Evolutionary conservation across 2,113 vertebrate genomes (phyloP).

Genomic region (Podarcis raffonei): DNA sequence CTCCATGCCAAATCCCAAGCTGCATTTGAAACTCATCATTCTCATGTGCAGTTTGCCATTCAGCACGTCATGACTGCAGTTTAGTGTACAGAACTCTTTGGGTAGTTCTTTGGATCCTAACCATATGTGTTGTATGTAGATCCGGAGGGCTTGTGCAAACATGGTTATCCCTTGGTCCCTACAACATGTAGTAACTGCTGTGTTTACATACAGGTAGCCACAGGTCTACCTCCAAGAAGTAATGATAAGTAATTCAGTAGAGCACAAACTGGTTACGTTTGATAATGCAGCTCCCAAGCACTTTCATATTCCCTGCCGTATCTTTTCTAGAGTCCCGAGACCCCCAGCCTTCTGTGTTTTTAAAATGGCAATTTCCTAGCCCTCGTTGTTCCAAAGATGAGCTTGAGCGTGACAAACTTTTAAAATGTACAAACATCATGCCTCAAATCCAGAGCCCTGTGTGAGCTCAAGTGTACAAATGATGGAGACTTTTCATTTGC

Average conservation of each 20-base stretch:
- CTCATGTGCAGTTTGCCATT: not conserved
- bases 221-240: conserved; percentile 8
- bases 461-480: not conserved
- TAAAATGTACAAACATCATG: not conserved
- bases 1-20: not conserved
- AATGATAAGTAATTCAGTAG: not conserved
- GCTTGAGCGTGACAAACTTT: not conserved
- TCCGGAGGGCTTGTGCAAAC: not conserved
- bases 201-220: conserved; percentile 18
- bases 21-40: not conserved
- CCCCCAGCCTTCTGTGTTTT: not conserved
- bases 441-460: not conserved
- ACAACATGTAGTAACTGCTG: not conserved
- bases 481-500: not conserved
- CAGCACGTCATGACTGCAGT: not conserved
- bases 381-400: not conserved
- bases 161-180: not conserved
- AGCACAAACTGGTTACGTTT: not conserved
- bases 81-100: not conserved
- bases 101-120: not conserved
- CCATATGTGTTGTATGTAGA: not conserved
- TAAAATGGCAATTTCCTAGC: not conserved
- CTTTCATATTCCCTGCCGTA: not conserved
- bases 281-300: not conserved
- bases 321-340: not conserved